Conservation (phyloP, 2,888 invertebrate genomes). For the Thecophora atra region DNA sequence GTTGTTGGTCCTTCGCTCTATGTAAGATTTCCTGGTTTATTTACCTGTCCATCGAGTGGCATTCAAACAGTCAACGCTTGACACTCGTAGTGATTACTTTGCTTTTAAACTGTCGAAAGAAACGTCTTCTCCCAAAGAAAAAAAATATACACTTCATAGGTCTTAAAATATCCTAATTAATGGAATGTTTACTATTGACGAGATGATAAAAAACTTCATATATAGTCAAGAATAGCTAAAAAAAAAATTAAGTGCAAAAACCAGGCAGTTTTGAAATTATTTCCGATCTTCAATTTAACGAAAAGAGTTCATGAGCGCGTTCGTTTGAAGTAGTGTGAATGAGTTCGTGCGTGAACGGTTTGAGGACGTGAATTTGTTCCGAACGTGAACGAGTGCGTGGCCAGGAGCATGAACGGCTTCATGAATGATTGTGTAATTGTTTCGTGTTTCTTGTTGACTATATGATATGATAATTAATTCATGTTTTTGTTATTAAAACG, state of each 20-base stretch:
- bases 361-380: neutral
- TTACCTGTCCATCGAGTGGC: constrained; percentile 34
- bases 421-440: no score
- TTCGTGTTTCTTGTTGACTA: no score
- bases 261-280: neutral
- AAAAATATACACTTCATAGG: no score
- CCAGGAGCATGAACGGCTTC: neutral
- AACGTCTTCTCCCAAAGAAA: neutral
- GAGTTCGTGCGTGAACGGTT: neutral
- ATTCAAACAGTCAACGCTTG: constrained; percentile 41
- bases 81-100: constrained; percentile 41
- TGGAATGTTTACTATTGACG: constrained; percentile 32
- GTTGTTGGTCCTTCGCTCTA: constrained; percentile 20
- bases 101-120: neutral
- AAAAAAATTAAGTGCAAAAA: constrained; percentile 6
- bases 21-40: constrained; percentile 35
- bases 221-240: constrained; percentile 3
- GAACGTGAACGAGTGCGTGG: constrained; percentile 15
- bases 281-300: no score
- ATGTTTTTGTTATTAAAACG: no score
- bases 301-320: no score
- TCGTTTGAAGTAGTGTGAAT: constrained; percentile 5
- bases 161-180: neutral
- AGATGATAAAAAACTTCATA: neutral
- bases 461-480: no score